phyloP scores from a whole-genome alignment of 2,888 invertebrate species.

The Caenorhabditis angaria region DNA sequence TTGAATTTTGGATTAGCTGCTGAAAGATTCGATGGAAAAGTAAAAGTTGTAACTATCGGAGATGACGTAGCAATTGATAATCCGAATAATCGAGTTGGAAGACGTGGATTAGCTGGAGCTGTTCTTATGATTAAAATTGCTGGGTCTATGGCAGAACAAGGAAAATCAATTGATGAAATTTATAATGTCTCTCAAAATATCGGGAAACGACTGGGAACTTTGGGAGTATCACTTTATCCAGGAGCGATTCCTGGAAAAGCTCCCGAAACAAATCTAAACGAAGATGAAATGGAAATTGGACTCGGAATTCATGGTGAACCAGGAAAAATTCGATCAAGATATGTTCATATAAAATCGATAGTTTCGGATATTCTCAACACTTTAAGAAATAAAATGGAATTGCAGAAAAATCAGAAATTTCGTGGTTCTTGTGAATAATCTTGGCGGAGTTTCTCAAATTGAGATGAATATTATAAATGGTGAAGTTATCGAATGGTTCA shows the following conservation, averaged over 20 bases:
- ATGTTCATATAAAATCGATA: conserved; percentile 73
- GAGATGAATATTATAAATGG: conserved; percentile 82
- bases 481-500: conserved; percentile 79
- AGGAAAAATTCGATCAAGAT: conserved; percentile 75
- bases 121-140: conserved; percentile 79
- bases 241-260: conserved; percentile 80
- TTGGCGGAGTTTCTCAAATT: conserved; percentile 81
- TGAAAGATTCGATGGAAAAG: conserved; percentile 78
- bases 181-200: conserved; percentile 64
- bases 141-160: conserved; percentile 81
- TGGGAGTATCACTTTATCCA: conserved; percentile 80
- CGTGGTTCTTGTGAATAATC: conserved; percentile 82
- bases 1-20: conserved; percentile 85
- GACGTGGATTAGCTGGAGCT: conserved; percentile 78
- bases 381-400: conserved; percentile 72
- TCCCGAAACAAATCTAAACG: conserved; percentile 78
- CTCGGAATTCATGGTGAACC: conserved; percentile 75
- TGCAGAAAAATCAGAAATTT: conserved; percentile 73
- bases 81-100: conserved; percentile 76
- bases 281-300: conserved; percentile 78
- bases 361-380: conserved; percentile 74
- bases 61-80: conserved; percentile 79
- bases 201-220: conserved; percentile 76
- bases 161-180: conserved; percentile 77
- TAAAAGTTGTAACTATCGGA: conserved; percentile 77